Conservation (phyloP, 2,113 vertebrate species). For the Semnopithecus entellus region DNA sequence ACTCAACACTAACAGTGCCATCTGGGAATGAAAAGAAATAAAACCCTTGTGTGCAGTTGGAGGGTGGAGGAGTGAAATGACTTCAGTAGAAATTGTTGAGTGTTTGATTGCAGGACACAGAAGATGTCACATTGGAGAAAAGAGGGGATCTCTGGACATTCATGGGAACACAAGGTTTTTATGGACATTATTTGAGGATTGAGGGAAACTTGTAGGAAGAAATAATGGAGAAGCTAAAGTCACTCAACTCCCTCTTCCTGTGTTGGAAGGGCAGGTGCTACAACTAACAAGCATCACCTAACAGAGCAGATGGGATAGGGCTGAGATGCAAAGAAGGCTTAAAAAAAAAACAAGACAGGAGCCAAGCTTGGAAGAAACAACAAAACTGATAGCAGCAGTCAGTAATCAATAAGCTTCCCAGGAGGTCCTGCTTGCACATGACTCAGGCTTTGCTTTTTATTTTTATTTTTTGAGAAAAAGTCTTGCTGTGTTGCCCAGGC, state of each 20-base stretch:
- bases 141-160: background rate
- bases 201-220: too few relatives aligned
- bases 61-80: background rate
- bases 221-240: too few relatives aligned
- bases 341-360: background rate
- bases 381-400: too few relatives aligned
- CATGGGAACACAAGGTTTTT: background rate
- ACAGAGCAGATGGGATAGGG: background rate
- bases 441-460: too few relatives aligned
- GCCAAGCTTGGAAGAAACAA: too few relatives aligned
- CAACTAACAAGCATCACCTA: background rate
- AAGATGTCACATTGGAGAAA: background rate
- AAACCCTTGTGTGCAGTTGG: background rate
- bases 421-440: too few relatives aligned
- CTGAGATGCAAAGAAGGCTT: background rate
- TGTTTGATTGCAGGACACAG: background rate
- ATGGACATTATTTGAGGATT: too few relatives aligned
- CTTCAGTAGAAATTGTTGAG: background rate
- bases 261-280: background rate
- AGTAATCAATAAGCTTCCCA: too few relatives aligned
- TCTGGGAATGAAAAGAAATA: background rate
- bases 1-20: background rate
- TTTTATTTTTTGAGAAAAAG: too few relatives aligned
- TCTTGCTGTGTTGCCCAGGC: too few relatives aligned
- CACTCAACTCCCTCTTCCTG: background rate